phyloP scores from a whole-genome alignment of 2,113 vertebrate species.

The Furnarius figulus region DNA sequence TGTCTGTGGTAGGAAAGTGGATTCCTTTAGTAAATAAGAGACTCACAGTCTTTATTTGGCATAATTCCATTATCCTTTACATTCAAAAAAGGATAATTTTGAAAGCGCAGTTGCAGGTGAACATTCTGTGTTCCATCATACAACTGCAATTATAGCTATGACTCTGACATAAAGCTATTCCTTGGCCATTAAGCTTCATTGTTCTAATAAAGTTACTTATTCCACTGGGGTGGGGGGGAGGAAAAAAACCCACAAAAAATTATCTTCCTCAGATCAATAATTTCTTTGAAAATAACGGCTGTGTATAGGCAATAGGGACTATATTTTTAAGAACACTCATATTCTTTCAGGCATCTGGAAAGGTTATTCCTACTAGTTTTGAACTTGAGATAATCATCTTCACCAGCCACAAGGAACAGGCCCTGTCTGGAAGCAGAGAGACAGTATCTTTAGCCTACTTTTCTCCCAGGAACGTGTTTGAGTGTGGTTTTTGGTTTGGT shows the following conservation, averaged over 20 bases:
- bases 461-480: constrained; percentile 37
- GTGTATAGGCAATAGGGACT: neutral
- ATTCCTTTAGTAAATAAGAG: neutral
- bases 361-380: constrained; percentile 43
- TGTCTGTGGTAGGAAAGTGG: neutral
- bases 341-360: constrained; percentile 25
- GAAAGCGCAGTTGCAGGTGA: neutral
- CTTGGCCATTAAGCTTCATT: neutral
- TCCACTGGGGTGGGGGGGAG: neutral
- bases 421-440: constrained; percentile 48
- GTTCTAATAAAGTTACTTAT: constrained; percentile 2
- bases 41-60: neutral
- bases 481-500: constrained; percentile 62
- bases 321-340: constrained; percentile 36
- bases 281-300: constrained; percentile 25
- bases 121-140: neutral
- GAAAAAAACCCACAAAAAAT: neutral
- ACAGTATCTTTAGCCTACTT: constrained; percentile 43
- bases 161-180: neutral
- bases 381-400: constrained; percentile 57
- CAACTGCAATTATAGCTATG: neutral
- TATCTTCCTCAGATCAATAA: neutral
- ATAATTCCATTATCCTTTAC: neutral
- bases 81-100: neutral
- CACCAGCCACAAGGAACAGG: constrained; percentile 48